Base-by-base conservation (phyloP, 2,113 vertebrate genomes). In the Ceyx cyanopectus region DNA sequence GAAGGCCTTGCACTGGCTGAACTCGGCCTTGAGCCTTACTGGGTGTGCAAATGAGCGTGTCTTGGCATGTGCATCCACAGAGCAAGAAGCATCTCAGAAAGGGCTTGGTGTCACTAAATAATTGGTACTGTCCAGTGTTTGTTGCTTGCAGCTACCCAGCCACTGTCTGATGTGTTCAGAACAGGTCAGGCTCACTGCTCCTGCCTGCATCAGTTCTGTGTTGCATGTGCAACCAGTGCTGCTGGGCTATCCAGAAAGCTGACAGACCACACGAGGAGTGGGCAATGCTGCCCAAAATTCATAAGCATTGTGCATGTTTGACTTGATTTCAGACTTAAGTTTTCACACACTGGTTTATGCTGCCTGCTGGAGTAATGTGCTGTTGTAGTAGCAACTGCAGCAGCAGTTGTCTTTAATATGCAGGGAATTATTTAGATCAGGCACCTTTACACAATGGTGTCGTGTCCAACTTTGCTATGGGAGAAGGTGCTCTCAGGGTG, bases 91-190 rank as follows among this genome's bases (percentile, higher is more conserved):
- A 53, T 14, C 75, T 70, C 74, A 20, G 46, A 12, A n/a, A 45
- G 61, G 37, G 7, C 8, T 12, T 19, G 15, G 26, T 2, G 3
- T 5, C 21, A 14, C 18, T 70, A 19, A 0, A 11, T 18, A 14
- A 46, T n/a, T 2, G 1, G 23, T 1, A 15, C 27, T 43, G 77
- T 13, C 58, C 32, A 8, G 0, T 1, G 14, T 19, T 32, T 62
- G 72, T 13, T 43, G 57, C 56, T 79, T 81, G 69, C 63, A 61
- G 60, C 56, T 41, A 32, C 45, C 46, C 23, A 1, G 12, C 9
- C 13, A 5, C 14, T 8, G 29, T 10, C 48, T 66, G 16, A 2
- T 5, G 37, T 7, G 32, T 3, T 43, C 17, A 6, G 51, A 67
- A 19, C 37, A 50, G 53, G 18, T 34, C 24, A 19, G 65, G 34